Percentiles rank a stretch among this genome's conserved stretches.
Evolutionary conservation across 2,888 invertebrate genomes (phyloP).

Genomic region (Adelphocoris suturalis): DNA sequence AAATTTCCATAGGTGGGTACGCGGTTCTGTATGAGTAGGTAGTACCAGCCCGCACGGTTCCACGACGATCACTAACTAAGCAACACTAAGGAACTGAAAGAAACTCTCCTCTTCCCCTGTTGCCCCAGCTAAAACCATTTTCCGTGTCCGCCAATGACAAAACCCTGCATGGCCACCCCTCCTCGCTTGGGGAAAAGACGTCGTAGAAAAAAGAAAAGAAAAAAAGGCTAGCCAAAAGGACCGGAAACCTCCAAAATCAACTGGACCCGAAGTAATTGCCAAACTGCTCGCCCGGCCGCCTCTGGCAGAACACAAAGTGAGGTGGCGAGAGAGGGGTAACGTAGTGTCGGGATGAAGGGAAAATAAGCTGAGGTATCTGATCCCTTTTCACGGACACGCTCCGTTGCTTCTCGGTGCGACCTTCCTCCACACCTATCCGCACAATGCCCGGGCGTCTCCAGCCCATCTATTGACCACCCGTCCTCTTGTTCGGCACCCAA

Average conservation of each 20-base stretch:
- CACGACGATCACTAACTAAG: background rate
- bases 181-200: background rate
- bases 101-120: background rate
- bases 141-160: background rate
- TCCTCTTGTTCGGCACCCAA: background rate
- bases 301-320: background rate
- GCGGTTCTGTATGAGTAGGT: background rate
- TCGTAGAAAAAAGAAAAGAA: slow-evolving; percentile 1
- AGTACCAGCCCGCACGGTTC: background rate
- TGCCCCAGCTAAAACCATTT: background rate
- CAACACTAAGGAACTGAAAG: background rate
- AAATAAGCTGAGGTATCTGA: slow-evolving; percentile 50
- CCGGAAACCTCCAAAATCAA: background rate
- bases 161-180: background rate
- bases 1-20: background rate
- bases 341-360: slow-evolving; percentile 32
- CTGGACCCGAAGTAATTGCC: slow-evolving; percentile 37
- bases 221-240: background rate
- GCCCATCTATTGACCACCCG: background rate
- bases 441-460: background rate
- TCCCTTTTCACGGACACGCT: slow-evolving; percentile 44
- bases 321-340: background rate
- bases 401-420: slow-evolving; percentile 1
- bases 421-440: background rate
- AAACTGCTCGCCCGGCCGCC: background rate